phyloP scores from a whole-genome alignment of 2,113 vertebrate genomes.

The Lichenostomus cassidix region DNA sequence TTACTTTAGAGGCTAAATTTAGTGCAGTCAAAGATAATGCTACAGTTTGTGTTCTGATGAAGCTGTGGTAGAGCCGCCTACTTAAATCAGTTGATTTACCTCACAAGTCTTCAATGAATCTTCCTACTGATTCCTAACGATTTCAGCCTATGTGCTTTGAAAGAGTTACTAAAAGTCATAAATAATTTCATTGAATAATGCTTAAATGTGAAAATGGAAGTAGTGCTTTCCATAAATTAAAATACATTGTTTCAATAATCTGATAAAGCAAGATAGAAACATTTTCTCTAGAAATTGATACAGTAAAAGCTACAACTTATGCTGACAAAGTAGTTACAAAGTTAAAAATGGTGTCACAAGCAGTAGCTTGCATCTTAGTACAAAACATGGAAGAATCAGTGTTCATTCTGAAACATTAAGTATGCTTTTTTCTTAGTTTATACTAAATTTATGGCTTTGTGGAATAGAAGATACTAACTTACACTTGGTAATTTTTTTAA shows the following conservation, averaged over 20 bases:
- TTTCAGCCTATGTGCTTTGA: neutral
- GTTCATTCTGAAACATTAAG: neutral
- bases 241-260: neutral
- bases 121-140: neutral
- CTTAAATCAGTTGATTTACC: conserved; percentile 7
- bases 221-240: neutral
- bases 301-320: neutral
- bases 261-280: conserved; percentile 19
- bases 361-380: neutral
- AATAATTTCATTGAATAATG: conserved; percentile 7
- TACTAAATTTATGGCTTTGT: neutral
- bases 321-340: neutral
- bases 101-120: neutral
- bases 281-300: neutral
- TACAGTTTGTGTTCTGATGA: neutral
- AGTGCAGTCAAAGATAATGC: neutral
- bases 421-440: neutral
- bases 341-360: neutral
- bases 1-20: neutral
- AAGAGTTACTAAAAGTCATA: neutral
- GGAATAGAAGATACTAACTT: neutral
- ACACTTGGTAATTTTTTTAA: neutral
- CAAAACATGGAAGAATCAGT: neutral
- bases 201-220: neutral
- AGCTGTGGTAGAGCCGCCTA: neutral